phyloP scores from a whole-genome alignment of 1,140 invertebrate species.

The Drosophila takahashii region DNA sequence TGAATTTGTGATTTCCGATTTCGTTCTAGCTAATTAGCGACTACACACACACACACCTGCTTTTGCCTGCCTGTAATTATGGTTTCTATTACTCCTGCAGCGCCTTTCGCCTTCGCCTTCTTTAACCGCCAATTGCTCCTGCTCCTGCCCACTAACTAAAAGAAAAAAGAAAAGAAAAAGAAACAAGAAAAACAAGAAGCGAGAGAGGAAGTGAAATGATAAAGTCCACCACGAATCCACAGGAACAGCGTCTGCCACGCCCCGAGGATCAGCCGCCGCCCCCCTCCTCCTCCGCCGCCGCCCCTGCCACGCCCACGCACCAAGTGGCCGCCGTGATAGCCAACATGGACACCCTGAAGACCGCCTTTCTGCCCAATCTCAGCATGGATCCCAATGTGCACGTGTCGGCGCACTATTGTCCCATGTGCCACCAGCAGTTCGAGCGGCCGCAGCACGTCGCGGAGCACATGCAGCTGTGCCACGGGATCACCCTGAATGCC shows the following conservation, averaged over 20 bases:
- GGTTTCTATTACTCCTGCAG: slow-evolving; percentile 36
- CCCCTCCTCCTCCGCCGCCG: slow-evolving; percentile 43
- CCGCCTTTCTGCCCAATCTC: slow-evolving; percentile 81
- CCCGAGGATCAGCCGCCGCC: slow-evolving; percentile 67
- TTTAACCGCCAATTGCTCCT: slow-evolving; percentile 46
- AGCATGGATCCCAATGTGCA: slow-evolving; percentile 78
- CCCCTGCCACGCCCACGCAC: slow-evolving; percentile 57
- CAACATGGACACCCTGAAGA: slow-evolving; percentile 80
- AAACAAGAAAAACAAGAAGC: background rate
- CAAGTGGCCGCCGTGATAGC: slow-evolving; percentile 70
- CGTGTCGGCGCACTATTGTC: slow-evolving; percentile 70
- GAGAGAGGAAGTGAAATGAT: slow-evolving; percentile 70
- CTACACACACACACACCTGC: slow-evolving; percentile 13
- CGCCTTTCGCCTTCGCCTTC: slow-evolving; percentile 30
- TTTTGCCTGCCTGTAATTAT: slow-evolving; percentile 41
- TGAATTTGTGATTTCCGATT: slow-evolving; percentile 63
- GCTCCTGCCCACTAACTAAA: slow-evolving; percentile 40
- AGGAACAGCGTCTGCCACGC: slow-evolving; percentile 83
- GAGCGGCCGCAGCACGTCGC: slow-evolving; percentile 67
- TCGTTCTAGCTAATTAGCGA: slow-evolving; percentile 63
- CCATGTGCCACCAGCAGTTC: slow-evolving; percentile 81
- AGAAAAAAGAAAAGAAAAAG: background rate
- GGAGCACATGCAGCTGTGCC: slow-evolving; percentile 81
- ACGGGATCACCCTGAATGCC: slow-evolving; percentile 62
- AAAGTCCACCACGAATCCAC: slow-evolving; percentile 81